Conservation (phyloP, 2,113 vertebrate genomes). For the Sminthopsis crassicaudata region DNA sequence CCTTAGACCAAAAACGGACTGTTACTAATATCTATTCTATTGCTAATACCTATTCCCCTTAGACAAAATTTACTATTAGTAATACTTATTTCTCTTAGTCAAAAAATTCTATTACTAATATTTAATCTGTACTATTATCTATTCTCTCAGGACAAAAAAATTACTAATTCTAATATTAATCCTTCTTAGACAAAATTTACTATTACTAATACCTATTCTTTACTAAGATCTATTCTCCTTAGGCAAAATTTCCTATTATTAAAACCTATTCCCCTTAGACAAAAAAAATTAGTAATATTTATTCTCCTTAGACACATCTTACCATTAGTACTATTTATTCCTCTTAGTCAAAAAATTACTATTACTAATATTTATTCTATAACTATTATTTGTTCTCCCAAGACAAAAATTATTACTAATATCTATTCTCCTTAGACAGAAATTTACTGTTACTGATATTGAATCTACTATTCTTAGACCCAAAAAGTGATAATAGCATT, state of each 20-base stretch:
- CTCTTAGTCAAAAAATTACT: too few species aligned
- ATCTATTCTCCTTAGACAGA: too few species aligned
- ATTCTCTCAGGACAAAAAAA: not conserved
- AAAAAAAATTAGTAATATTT: not conserved
- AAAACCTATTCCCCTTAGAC: not conserved
- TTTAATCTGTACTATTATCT: not conserved
- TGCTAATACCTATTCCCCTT: not conserved
- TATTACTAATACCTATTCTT: too few species aligned
- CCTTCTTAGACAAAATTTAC: too few species aligned
- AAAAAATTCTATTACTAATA: not conserved
- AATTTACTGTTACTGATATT: too few species aligned
- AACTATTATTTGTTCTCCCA: not conserved
- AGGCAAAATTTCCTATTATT: not conserved
- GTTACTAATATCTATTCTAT: not conserved
- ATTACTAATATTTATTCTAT: too few species aligned
- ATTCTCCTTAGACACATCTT: too few species aligned
- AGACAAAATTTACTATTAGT: not conserved
- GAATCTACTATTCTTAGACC: not conserved
- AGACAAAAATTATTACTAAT: not conserved
- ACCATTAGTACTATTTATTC: too few species aligned
- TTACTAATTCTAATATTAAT: too few species aligned
- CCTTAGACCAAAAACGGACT: conserved; percentile 8
- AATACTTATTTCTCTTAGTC: not conserved
- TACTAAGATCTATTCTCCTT: too few species aligned
- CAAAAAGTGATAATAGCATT: not conserved